phyloP scores from a whole-genome alignment of 2,888 invertebrate genomes.

The Agrotis segetum region DNA sequence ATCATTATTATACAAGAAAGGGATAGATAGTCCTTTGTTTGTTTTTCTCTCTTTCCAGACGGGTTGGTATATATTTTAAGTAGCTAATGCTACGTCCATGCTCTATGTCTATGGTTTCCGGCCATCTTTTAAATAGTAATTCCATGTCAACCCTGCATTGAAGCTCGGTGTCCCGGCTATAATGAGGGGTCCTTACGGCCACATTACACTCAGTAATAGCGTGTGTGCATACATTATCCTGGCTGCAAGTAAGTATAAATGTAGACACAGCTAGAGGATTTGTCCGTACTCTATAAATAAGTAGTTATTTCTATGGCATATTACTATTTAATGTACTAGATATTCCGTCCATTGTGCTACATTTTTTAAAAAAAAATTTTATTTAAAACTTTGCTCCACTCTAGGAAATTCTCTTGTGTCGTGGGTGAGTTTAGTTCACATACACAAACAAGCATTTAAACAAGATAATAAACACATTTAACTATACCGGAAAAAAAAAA shows the following conservation, averaged over 20 bases:
- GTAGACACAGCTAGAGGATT: background rate
- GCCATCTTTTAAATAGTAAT: background rate
- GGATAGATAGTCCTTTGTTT: too few relatives aligned
- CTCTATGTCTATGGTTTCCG: slow-evolving; percentile 5
- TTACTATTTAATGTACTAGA: background rate
- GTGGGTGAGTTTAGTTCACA: too few relatives aligned
- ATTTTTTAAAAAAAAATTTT: too few relatives aligned
- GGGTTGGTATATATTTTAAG: too few relatives aligned
- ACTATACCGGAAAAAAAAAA: too few relatives aligned
- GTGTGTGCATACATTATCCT: slow-evolving; percentile 49
- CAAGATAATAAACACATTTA: too few relatives aligned
- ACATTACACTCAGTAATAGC: slow-evolving; percentile 46
- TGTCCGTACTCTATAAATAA: slow-evolving; percentile 10
- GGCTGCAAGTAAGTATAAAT: background rate
- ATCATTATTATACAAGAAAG: too few relatives aligned
- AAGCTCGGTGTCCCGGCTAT: slow-evolving; percentile 42
- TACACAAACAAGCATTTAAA: too few relatives aligned
- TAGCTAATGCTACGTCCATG: too few relatives aligned
- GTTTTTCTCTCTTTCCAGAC: too few relatives aligned
- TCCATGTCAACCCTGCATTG: slow-evolving; percentile 37
- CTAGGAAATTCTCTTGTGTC: too few relatives aligned
- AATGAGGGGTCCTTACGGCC: slow-evolving; percentile 50
- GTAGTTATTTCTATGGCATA: background rate
- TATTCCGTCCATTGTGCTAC: background rate
- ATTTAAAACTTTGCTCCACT: too few relatives aligned